Conservation (phyloP, 2,888 invertebrate genomes). For the Drosophila nigricruria region DNA sequence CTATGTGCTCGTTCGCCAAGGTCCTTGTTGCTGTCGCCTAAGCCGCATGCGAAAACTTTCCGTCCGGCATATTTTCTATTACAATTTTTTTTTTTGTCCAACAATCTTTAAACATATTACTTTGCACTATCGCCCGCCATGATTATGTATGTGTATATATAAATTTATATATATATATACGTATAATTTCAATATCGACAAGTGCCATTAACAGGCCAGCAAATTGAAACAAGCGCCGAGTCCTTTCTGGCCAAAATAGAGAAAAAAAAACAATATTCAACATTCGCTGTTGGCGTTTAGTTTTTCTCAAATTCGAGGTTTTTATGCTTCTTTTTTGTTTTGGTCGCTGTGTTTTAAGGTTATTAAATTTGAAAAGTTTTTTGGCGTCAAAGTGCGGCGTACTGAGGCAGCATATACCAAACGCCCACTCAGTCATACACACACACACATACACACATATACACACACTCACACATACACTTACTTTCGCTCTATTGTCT, state of each 20-base stretch:
- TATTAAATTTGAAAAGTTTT: slow-evolving; percentile 80
- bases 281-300: slow-evolving; percentile 33
- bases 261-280: slow-evolving; percentile 14
- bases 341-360: slow-evolving; percentile 63
- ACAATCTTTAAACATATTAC: slow-evolving; percentile 46
- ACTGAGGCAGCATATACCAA: slow-evolving; percentile 15
- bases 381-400: slow-evolving; percentile 63
- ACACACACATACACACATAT: slow-evolving; percentile 17
- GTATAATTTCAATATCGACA: slow-evolving; percentile 52
- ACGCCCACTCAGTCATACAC: slow-evolving; percentile 13
- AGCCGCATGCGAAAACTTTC: slow-evolving; percentile 41
- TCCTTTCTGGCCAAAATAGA: slow-evolving; percentile 9
- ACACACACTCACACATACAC: not conserved
- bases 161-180: not conserved
- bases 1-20: slow-evolving; percentile 3
- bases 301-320: not conserved
- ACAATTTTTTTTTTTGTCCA: slow-evolving; percentile 34
- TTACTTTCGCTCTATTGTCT: slow-evolving; percentile 12
- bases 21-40: slow-evolving; percentile 45
- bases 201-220: slow-evolving; percentile 63
- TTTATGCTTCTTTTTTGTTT: slow-evolving; percentile 14
- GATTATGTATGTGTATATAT: slow-evolving; percentile 39
- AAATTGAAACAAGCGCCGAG: slow-evolving; percentile 37
- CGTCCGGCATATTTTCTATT: slow-evolving; percentile 46
- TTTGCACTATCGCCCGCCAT: slow-evolving; percentile 34